A percentile compares a stretch with the other conserved stretches of the same genome.
Conservation (phyloP, 2,797 vertebrate genomes). For the Hypotaenidia philippensis region DNA sequence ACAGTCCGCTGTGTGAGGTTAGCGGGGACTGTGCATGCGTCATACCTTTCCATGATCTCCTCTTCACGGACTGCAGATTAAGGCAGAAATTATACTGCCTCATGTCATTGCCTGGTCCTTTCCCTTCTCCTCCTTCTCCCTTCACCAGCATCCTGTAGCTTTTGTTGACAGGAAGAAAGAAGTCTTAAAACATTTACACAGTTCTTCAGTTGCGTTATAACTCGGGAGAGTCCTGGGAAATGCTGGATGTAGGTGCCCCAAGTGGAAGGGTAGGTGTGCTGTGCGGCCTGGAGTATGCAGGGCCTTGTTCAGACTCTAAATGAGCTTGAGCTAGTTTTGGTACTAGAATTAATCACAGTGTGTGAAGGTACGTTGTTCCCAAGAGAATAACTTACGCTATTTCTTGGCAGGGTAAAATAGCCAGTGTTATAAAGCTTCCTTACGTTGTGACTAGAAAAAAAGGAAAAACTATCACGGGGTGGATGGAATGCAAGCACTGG, state of each 20-base stretch:
- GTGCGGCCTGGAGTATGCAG: neutral
- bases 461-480: neutral
- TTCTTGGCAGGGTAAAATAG: neutral
- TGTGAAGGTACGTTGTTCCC: neutral
- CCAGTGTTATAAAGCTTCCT: neutral
- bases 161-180: neutral
- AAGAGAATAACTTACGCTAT: neutral
- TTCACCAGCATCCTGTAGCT: neutral
- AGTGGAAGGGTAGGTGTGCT: rapidly evolving
- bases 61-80: neutral
- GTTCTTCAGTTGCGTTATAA: neutral
- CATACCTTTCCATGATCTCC: neutral
- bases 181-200: neutral
- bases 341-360: neutral
- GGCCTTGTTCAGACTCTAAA: neutral
- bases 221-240: neutral
- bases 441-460: neutral
- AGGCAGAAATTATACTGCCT: neutral
- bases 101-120: neutral
- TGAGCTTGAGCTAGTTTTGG: neutral
- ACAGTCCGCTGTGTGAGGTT: neutral
- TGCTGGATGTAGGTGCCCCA: neutral
- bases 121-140: neutral
- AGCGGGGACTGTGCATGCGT: rapidly evolving
- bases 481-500: neutral